These are phyloP conservation scores for Xiphorhynchus elegans DNA, from an alignment of 2,113 vertebrate species.

Conservation along the genomic window DNA sequence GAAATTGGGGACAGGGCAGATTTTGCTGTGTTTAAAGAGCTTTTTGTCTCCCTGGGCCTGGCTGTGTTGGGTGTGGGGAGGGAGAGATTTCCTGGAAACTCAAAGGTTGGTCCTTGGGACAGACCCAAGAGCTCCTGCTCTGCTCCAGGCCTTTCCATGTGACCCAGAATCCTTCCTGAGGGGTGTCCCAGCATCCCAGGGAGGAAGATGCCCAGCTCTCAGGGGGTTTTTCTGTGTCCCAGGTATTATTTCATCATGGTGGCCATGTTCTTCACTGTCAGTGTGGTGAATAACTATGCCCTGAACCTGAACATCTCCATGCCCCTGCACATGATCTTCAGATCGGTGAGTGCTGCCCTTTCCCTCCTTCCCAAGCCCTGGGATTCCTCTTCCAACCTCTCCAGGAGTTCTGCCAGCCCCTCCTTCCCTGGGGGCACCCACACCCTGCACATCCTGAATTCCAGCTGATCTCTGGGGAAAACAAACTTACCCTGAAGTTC, in stretches of 20 bases:
- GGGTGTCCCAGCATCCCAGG: background rate
- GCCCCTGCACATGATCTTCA: slow-evolving; percentile 98
- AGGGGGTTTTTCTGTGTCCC: background rate
- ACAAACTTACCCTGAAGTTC: background rate
- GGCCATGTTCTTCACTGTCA: slow-evolving; percentile 97
- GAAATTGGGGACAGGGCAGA: background rate
- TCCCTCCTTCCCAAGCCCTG: background rate
- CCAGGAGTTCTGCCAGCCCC: background rate
- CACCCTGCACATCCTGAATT: background rate
- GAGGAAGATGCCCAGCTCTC: too few species aligned
- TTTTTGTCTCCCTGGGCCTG: background rate
- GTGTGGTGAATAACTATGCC: slow-evolving; percentile 96
- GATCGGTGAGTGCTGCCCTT: slow-evolving; percentile 84
- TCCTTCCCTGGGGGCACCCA: background rate
- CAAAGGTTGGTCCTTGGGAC: too few species aligned
- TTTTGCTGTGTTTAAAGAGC: background rate
- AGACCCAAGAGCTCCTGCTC: background rate
- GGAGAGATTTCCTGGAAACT: background rate
- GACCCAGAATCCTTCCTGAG: background rate
- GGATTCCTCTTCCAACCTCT: background rate
- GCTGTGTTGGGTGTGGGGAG: too few species aligned
- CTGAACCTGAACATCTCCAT: slow-evolving; percentile 96
- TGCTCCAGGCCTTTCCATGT: background rate
- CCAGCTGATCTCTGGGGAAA: background rate
- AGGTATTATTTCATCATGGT: slow-evolving; percentile 95